Evolutionary conservation across 2,113 vertebrate genomes (phyloP), one percentile per base, ranked within the genome.

Genomic region (Campylomormyrus numenius): DNA sequence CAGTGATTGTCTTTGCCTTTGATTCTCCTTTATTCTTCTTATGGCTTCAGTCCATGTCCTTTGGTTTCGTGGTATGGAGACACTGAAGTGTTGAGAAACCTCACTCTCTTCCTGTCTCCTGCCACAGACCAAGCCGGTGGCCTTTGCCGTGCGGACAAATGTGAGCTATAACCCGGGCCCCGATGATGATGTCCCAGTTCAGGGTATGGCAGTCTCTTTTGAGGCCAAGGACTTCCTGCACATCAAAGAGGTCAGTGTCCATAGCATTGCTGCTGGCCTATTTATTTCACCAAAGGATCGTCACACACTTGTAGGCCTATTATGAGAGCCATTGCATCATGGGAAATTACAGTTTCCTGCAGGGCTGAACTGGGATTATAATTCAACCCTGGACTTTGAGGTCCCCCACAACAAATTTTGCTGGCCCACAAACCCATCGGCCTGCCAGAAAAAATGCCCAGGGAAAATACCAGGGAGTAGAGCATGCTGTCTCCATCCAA

Each of bases 151-250:
- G 88, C 92, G 98, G 94, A 99, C 98, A 48, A 99, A 99, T 19
- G 98, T 99, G 0, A 97, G 98, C 87, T 99, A 99, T 94, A 99
- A 98, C 93, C 97, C 98, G 0, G 97, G 97, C 0, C 97, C 97
- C 35, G 96, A 93, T 1, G 98, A 99, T 91, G 98, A 99, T 2
- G 95, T 98, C 53, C 98, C 98, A 0, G 98, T 99, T 92, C 97
- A 98, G 94, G 98, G 98, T 93, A 96, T 99, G 97, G 97, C 97
- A 95, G 98, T 99, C 93, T 98, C 98, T 93, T 99, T 99, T 10
- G 98, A 99, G 95, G 95, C 98, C 95, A 99, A 98, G 95, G 98
- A 99, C 91, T 99, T 99, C 94, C 94, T 99, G 93, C 98, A 99
- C 94, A 99, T 99, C 96, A 99, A 99, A 95, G 98, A 99, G 98